Base-by-base conservation (phyloP, 2,888 invertebrate species). In the Nudaria mundana region DNA sequence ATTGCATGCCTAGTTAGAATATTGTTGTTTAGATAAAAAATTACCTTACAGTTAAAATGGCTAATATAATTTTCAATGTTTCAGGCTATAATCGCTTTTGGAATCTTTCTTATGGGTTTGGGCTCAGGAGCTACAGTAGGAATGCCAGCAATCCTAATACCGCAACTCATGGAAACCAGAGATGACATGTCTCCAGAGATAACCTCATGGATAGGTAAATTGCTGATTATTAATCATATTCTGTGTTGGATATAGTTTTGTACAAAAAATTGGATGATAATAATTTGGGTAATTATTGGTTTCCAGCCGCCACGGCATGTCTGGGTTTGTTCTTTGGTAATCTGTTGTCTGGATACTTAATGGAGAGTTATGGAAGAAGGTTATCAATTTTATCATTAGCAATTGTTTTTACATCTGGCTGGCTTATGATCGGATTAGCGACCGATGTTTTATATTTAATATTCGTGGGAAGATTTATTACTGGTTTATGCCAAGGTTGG, bases 171-270 rank as follows among this genome's bases (percentile, higher is more conserved):
- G 46, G 54, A 76, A 28, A 68, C 56, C 2, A 78, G 83, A 46
- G 76, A 81, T 11, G 74, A 81, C 5, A 78, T 89, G 16, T 84
- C 82, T 5, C 71, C 72, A 6, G 90, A 91, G 54, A 73, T 91
- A 70, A 84, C 85, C 29, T 92, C 92, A 36, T 92, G 92, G 92
- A 89, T 92, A 66, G 92, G 92, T 91, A 83, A 61, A 83, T 81
- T 63, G 57, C n/a, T n/a, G 3, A 8, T 28, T 15, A n/a, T 4
- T 28, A n/a, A n/a, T n/a, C n/a, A n/a, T n/a, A n/a, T n/a, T n/a
- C n/a, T n/a, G n/a, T n/a, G n/a, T n/a, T n/a, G n/a, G n/a, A n/a
- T n/a, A n/a, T n/a, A n/a, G n/a, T n/a, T n/a, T n/a, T 11, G 11
- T 8, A 24, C 11, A 6, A 24, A 20, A 3, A 0, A 12, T 12